Base-by-base conservation (phyloP, 2,797 vertebrate species). In the Fratercula arctica region DNA sequence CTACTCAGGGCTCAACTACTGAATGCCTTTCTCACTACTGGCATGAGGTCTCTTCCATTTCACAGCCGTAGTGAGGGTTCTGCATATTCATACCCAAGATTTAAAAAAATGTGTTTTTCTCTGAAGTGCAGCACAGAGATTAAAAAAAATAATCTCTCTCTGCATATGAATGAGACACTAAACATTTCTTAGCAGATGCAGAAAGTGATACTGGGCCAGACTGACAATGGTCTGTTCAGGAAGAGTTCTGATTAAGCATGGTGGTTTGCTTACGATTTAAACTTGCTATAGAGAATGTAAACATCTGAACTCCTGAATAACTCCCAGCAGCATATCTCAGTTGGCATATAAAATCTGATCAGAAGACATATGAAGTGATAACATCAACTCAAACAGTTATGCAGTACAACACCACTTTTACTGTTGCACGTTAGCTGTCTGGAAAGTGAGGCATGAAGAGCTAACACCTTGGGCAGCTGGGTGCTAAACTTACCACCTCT, bases 1-100 rank as follows among this genome's bases (percentile, higher is more conserved):
- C 3, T 92, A 23, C 0, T 57, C 5, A 41, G 31, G 39, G 9
- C 5, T 3, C 12, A 20, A 8, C 11, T 5, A 13, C n/a, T n/a
- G 50, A 61, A 18, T 20, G 72, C 13, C 14, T 45, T 59, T 48
- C n/a, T 48, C 15, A 28, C 11, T 19, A 12, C 1, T 31, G 37
- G 16, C 14, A 57, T 8, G 11, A 64, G 20, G 26, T 16, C 10
- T 63, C 15, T 67, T 67, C 3, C 20, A 7, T 82, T 74, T 72
- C 37, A 46, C n/a, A 93, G 56, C 24, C 63, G 23, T 37, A 48
- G 28, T 13, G 24, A 72, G 10, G 21, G 26, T 61, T 93, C 64
- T 89, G 35, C n/a, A 54, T 87, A 63, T 75, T 87, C 69, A 85
- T 56, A 73, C 4, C 9, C 20, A 29, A 68, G 64, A 79, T 24